Percentiles rank a stretch among this genome's conserved stretches.
These are phyloP conservation scores for Diadumene lineata DNA, from an alignment of 92 coral and sea anemone genomes.

Conservation along the genomic window DNA sequence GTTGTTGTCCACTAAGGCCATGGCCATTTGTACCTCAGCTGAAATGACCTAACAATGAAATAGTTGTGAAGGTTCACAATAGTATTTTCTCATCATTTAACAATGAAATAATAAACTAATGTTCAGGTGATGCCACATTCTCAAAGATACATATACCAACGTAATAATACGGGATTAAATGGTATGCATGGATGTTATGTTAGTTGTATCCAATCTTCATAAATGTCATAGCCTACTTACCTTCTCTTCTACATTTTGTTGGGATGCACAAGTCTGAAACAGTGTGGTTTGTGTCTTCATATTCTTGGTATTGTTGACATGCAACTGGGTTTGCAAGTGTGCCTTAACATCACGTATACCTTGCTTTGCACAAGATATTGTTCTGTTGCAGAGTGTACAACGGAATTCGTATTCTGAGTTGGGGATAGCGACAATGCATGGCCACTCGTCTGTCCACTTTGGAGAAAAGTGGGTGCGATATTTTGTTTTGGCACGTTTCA, in stretches of 20 bases:
- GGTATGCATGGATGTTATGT: neutral
- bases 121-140: neutral
- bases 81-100: neutral
- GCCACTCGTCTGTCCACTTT: slow-evolving; percentile 58
- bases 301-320: slow-evolving; percentile 34
- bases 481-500: slow-evolving; percentile 11
- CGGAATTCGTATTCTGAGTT: slow-evolving; percentile 29
- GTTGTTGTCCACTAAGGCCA: slow-evolving; percentile 54
- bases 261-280: slow-evolving; percentile 45
- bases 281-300: slow-evolving; percentile 38
- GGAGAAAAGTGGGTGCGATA: slow-evolving; percentile 35
- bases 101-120: neutral
- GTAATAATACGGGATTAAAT: neutral
- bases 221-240: slow-evolving; percentile 5
- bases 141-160: neutral
- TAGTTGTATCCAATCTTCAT: neutral
- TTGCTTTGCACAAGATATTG: slow-evolving; percentile 58
- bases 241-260: slow-evolving; percentile 37
- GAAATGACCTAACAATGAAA: slow-evolving; percentile 38
- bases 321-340: slow-evolving; percentile 43
- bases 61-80: neutral
- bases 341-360: slow-evolving; percentile 46
- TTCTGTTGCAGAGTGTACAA: slow-evolving; percentile 45
- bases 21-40: slow-evolving; percentile 59
- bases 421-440: slow-evolving; percentile 29